Evolutionary conservation across 1,140 invertebrate species (phyloP), one percentile per base, ranked within the genome.

Genomic region (Mya arenaria): DNA sequence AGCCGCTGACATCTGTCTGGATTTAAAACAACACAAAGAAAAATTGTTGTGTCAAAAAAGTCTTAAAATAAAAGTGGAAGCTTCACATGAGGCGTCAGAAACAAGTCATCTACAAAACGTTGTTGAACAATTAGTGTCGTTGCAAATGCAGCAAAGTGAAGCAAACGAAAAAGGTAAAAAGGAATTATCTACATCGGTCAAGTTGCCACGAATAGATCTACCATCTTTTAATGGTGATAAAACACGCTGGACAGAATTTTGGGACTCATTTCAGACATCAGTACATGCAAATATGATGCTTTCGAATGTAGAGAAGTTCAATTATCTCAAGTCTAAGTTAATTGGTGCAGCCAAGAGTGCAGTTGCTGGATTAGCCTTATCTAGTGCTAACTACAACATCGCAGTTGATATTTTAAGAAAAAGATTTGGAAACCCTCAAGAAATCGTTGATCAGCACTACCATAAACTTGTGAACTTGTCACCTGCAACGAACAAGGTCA

Each of bases 401-500:
- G n/a, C n/a, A n/a, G 58, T 8, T 30, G 4, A 28, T 34, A 4
- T 32, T 62, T 23, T 10, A 4, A 62, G 10, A 25, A 62, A 62
- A 30, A 23, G 58, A 4, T 62, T 62, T 19, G 58, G 58, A 62
- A 62, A 62, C 15, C 3, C 58, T 17, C 58, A 62, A 25, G 58
- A 62, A 19, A 62, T 62, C 6, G 36, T 62, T 4, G 58, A 62
- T 34, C 13, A 17, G 4, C 62, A 65, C 41, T 65, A 65, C 34
- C 36, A 36, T 19, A 34, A 65, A 28, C 34, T 65, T 17, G 41
- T 65, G 2, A 65, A 37, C 41, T 8, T 65, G n/a, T 37, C 10
- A 6, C n/a, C 62, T 37, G 62, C 62, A 36, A 39, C 30, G 5
- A 65, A 65, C 34, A 65, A 65, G 41, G 23, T 65, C 17, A 65